These are phyloP conservation scores for Chelonoidis abingdonii DNA, from an alignment of 2,113 vertebrate genomes.

Conservation along the genomic window DNA sequence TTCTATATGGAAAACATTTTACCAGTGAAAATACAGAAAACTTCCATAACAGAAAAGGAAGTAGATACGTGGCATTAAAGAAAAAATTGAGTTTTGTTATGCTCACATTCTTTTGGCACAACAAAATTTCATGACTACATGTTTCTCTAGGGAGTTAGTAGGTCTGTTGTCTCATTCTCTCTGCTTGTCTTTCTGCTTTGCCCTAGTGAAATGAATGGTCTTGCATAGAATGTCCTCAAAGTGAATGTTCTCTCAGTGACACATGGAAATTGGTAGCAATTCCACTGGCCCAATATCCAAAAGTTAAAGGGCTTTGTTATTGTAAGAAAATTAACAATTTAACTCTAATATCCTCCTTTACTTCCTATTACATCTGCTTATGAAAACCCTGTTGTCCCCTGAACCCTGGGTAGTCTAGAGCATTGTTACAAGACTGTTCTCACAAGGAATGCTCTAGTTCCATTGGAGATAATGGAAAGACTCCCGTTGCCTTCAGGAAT, in stretches of 20 bases:
- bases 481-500: not conserved
- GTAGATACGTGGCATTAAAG: not conserved
- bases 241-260: not conserved
- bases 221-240: not conserved
- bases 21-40: conserved; percentile 11
- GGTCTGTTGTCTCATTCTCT: not conserved
- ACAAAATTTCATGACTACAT: not conserved
- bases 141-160: not conserved
- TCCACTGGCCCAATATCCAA: not conserved
- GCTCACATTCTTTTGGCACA: not conserved
- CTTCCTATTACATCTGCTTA: not conserved
- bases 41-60: conserved; percentile 5
- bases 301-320: not conserved
- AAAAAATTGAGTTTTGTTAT: conserved; percentile 3
- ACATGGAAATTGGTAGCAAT: not conserved
- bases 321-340: not conserved
- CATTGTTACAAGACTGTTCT: not conserved
- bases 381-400: accelerated
- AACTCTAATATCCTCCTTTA: not conserved
- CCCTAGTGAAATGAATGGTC: not conserved
- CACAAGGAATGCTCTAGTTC: not conserved
- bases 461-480: not conserved
- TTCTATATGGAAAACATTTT: conserved; percentile 19
- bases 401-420: not conserved
- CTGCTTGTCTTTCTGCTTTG: not conserved